Evolutionary conservation across 2,888 invertebrate species (phyloP).

Genomic region (Julus scanicus): DNA sequence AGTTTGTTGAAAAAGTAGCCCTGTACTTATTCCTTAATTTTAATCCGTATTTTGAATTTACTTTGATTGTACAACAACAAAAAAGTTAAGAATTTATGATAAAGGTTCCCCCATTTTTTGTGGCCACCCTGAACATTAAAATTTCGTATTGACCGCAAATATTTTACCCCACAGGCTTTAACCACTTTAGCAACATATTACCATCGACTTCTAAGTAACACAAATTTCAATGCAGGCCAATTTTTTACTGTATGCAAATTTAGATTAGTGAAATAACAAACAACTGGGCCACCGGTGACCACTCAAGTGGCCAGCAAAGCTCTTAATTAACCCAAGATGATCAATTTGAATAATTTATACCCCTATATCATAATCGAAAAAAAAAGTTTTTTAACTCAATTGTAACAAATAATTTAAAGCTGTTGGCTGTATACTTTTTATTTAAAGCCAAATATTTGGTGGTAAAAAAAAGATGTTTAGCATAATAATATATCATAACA

Average conservation of each 20-base stretch:
- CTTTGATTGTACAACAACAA: too few species aligned
- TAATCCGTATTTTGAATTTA: not conserved
- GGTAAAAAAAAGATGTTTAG: too few species aligned
- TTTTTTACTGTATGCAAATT: slow-evolving; percentile 23
- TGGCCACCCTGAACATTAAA: not conserved
- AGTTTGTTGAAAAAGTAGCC: too few species aligned
- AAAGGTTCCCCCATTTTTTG: too few species aligned
- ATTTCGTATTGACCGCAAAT: not conserved
- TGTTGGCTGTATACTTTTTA: too few species aligned
- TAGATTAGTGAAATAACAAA: not conserved
- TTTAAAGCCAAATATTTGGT: too few species aligned
- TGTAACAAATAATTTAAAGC: too few species aligned
- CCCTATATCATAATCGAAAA: not conserved
- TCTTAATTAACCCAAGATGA: not conserved
- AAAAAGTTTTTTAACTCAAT: too few species aligned
- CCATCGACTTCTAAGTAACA: not conserved
- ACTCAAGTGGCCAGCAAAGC: not conserved
- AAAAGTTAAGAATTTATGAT: too few species aligned
- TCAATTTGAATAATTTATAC: not conserved
- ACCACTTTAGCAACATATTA: not conserved
- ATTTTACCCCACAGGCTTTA: not conserved
- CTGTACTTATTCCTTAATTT: not conserved
- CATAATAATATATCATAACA: not conserved
- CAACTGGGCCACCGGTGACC: not conserved
- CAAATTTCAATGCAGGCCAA: not conserved